phyloP scores from a whole-genome alignment of 2,797 vertebrate genomes.

The Acanthurus tractus region DNA sequence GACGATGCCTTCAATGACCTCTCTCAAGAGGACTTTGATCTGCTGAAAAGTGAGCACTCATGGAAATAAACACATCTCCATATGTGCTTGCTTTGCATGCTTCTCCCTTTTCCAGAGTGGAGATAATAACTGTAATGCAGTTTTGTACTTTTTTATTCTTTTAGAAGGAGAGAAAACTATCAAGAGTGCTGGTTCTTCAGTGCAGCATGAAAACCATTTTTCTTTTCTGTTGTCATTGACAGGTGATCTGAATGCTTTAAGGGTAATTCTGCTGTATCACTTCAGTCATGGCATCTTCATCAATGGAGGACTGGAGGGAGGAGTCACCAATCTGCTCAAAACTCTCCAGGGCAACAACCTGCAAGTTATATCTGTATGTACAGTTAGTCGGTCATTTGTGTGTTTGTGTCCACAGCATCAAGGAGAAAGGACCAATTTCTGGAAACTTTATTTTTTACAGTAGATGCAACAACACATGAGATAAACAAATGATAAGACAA shows the following conservation, averaged over 20 bases:
- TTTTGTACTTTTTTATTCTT: background rate
- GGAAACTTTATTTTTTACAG: background rate
- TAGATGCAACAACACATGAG: background rate
- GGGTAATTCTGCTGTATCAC: conserved; percentile 95
- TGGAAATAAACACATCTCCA: background rate
- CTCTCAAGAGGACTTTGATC: conserved; percentile 85
- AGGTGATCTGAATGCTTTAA: conserved; percentile 91
- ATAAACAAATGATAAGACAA: background rate
- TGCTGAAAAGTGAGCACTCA: conserved; percentile 88
- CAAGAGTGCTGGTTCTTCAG: background rate
- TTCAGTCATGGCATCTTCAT: conserved; percentile 92
- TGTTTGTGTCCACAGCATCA: background rate
- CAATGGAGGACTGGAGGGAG: conserved; percentile 93
- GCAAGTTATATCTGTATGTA: conserved; percentile 91
- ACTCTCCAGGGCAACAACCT: conserved; percentile 93
- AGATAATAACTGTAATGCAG: background rate
- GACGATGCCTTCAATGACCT: conserved; percentile 93
- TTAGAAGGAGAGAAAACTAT: background rate
- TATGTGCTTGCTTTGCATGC: background rate
- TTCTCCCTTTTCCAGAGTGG: background rate
- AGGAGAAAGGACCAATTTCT: background rate
- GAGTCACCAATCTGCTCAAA: conserved; percentile 95
- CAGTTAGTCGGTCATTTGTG: background rate
- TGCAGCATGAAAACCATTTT: background rate
- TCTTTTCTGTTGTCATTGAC: conserved; percentile 20